Evolutionary conservation across 2,113 vertebrate species (phyloP).

Genomic region (Anolis carolinensis): DNA sequence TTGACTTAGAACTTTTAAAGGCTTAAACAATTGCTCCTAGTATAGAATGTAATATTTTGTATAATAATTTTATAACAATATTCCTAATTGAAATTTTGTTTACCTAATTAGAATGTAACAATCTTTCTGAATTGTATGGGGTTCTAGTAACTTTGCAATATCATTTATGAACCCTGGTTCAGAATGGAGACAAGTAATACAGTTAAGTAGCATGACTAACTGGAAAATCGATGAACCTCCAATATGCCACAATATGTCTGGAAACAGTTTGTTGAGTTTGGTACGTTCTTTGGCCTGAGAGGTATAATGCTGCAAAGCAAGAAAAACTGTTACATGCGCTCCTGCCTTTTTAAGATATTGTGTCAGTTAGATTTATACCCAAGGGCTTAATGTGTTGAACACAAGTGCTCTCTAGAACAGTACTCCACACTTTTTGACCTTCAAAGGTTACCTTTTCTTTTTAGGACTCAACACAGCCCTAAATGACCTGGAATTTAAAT

Average conservation of each 20-base stretch:
- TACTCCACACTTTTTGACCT: too few species aligned
- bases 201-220: not conserved
- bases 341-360: not conserved
- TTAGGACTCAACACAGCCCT: too few species aligned
- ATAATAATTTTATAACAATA: not conserved
- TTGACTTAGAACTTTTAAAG: not conserved
- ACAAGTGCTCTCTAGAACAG: too few species aligned
- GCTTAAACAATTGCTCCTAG: not conserved
- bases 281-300: not conserved
- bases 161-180: not conserved
- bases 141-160: not conserved
- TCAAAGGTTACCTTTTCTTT: too few species aligned
- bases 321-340: not conserved
- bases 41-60: not conserved
- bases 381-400: not conserved
- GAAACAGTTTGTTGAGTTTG: not conserved
- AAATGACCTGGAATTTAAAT: too few species aligned
- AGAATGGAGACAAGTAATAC: not conserved
- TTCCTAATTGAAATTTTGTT: not conserved
- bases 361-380: too few species aligned
- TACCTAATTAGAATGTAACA: not conserved
- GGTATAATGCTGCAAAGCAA: not conserved
- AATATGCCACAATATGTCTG: not conserved
- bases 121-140: not conserved
- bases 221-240: not conserved